Evolutionary conservation across 2,113 vertebrate species (phyloP).

Genomic region (Perca schrenkii): DNA sequence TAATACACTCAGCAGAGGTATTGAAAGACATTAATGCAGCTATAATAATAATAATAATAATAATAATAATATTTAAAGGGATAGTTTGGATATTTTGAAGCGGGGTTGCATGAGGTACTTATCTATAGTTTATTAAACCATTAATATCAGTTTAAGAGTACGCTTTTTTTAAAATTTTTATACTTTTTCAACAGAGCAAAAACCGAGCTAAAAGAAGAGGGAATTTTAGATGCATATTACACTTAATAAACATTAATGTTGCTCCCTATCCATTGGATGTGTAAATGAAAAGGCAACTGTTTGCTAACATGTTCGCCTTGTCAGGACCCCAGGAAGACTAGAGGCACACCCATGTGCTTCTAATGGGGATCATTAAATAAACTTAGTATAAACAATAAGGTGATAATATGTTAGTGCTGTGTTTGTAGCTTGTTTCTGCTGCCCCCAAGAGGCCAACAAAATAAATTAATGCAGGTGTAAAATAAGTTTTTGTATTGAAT

Average conservation of each 20-base stretch:
- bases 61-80: too few relatives aligned
- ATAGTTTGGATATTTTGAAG: too few relatives aligned
- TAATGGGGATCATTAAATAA: background rate
- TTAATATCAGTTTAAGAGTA: too few relatives aligned
- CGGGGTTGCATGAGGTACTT: too few relatives aligned
- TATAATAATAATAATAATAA: too few relatives aligned
- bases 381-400: background rate
- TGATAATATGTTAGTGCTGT: background rate
- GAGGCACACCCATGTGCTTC: background rate
- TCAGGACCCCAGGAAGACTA: too few relatives aligned
- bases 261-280: background rate
- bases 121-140: too few relatives aligned
- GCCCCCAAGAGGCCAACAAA: background rate
- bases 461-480: background rate
- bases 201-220: background rate
- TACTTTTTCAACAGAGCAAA: background rate
- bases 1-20: too few relatives aligned
- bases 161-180: too few relatives aligned
- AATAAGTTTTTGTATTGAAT: background rate
- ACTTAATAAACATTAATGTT: background rate
- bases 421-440: background rate
- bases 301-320: too few relatives aligned
- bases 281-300: background rate
- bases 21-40: too few relatives aligned
- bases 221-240: too few relatives aligned